Conservation (phyloP, 2,888 invertebrate species). For the Hecatera dysodea region DNA sequence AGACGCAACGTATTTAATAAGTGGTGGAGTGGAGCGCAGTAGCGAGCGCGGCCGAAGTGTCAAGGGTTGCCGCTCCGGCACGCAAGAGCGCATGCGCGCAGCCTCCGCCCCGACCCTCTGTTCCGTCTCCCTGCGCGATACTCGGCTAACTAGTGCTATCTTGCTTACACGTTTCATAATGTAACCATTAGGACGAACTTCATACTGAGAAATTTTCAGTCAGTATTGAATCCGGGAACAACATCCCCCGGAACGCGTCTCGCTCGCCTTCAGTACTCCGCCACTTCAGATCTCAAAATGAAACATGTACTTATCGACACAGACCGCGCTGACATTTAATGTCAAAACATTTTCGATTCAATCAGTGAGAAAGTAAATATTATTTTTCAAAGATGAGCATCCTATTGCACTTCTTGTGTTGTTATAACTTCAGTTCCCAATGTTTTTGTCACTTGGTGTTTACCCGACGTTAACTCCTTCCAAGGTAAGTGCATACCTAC, state of each 20-base stretch:
- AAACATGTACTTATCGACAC: constrained; percentile 42
- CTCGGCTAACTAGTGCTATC: constrained; percentile 60
- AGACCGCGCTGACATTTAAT: constrained; percentile 24
- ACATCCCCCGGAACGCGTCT: constrained; percentile 52
- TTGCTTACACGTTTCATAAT: constrained; percentile 61
- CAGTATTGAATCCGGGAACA: constrained; percentile 57
- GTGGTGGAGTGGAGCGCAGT: background rate
- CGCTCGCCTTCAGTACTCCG: constrained; percentile 47
- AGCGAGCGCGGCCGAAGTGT: constrained; percentile 20
- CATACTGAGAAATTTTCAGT: constrained; percentile 50
- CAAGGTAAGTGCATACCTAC: constrained; percentile 56
- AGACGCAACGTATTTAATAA: background rate
- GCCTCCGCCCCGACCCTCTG: constrained; percentile 73
- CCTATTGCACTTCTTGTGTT: constrained; percentile 35
- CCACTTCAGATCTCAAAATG: constrained; percentile 38
- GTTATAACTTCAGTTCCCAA: constrained; percentile 42
- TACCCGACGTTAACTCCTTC: constrained; percentile 38
- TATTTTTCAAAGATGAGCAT: constrained; percentile 37
- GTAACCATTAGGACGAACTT: constrained; percentile 56
- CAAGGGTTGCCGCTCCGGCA: constrained; percentile 24
- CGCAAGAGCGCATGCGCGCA: constrained; percentile 80
- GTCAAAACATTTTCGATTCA: constrained; percentile 41
- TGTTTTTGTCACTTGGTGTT: constrained; percentile 47
- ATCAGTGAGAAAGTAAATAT: constrained; percentile 46
- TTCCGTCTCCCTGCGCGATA: constrained; percentile 52